phyloP scores from a whole-genome alignment of 2,888 invertebrate species.

The Dione juno region DNA sequence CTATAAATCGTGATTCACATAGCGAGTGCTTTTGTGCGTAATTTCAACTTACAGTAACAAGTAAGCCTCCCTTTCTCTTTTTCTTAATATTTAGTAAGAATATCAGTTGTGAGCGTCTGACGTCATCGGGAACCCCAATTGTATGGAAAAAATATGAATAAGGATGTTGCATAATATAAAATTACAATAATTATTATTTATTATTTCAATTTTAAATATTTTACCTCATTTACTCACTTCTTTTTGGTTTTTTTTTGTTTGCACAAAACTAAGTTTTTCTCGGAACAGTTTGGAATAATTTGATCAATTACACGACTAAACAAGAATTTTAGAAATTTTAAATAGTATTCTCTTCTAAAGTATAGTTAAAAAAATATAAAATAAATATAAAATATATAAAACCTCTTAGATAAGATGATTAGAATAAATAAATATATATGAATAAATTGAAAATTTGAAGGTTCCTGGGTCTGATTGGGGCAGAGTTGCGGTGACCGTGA shows the following conservation, averaged over 20 bases:
- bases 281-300: too few species aligned
- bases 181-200: too few species aligned
- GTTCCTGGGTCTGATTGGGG: neutral
- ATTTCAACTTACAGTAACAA: conserved; percentile 17
- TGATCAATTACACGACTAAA: too few species aligned
- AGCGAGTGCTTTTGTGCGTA: conserved; percentile 14
- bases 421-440: neutral
- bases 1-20: conserved; percentile 9
- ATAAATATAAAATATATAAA: too few species aligned
- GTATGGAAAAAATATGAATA: neutral
- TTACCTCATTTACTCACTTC: too few species aligned
- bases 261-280: too few species aligned
- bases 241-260: too few species aligned
- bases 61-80: conserved; percentile 21
- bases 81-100: conserved; percentile 4
- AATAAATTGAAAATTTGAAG: neutral
- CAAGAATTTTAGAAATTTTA: too few species aligned
- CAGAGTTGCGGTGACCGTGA: neutral
- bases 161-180: neutral
- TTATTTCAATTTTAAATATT: too few species aligned
- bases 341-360: too few species aligned
- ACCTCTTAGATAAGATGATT: too few species aligned
- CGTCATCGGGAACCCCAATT: conserved; percentile 26
- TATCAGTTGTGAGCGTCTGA: neutral
- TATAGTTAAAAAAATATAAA: too few species aligned